These are phyloP conservation scores for Bradypodion pumilum DNA, from an alignment of 2,797 vertebrate genomes.

Conservation along the genomic window DNA sequence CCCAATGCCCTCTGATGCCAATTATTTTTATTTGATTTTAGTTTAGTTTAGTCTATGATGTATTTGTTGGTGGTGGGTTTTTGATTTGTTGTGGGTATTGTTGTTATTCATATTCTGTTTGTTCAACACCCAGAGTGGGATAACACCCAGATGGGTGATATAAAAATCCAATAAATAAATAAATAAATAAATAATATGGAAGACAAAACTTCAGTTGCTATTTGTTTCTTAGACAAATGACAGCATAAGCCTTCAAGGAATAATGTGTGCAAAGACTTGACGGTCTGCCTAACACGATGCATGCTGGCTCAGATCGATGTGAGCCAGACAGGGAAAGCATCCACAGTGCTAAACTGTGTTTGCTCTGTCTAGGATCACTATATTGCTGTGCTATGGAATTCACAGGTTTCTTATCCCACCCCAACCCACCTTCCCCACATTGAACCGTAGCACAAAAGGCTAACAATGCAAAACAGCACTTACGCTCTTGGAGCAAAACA, in stretches of 20 bases:
- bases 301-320: not conserved
- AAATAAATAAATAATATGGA: too few relatives aligned
- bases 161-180: too few relatives aligned
- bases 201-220: constrained; percentile 9
- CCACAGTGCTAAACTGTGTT: not conserved
- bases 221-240: constrained; percentile 11
- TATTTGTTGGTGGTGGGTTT: too few relatives aligned
- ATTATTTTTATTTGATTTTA: too few relatives aligned
- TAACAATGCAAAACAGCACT: constrained; percentile 6
- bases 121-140: too few relatives aligned
- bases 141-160: too few relatives aligned
- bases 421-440: not conserved
- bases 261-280: constrained; percentile 13
- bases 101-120: too few relatives aligned
- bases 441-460: not conserved
- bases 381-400: not conserved
- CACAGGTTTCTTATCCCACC: not conserved
- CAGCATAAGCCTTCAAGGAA: constrained; percentile 20
- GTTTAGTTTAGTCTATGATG: too few relatives aligned
- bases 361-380: not conserved
- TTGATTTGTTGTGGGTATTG: too few relatives aligned
- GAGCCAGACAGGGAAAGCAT: not conserved
- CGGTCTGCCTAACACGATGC: not conserved
- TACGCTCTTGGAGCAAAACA: constrained; percentile 43
- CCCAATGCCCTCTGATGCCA: too few relatives aligned